Evolutionary conservation across 2,888 invertebrate genomes (phyloP).

Genomic region (Hylaea fasciaria): DNA sequence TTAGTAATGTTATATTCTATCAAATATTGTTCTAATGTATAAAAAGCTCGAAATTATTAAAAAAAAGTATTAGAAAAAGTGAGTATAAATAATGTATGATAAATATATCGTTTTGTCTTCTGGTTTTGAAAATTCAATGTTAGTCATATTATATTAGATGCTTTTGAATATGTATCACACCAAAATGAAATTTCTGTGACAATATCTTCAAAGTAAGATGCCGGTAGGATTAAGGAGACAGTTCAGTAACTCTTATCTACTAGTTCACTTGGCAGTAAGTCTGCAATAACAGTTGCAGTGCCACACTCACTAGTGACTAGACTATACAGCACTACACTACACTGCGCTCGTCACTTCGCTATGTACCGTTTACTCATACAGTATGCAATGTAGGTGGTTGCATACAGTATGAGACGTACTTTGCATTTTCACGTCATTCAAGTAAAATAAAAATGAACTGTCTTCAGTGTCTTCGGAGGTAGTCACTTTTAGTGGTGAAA

Average conservation of each 20-base stretch:
- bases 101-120: slow-evolving; percentile 17
- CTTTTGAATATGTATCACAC: slow-evolving; percentile 13
- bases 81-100: slow-evolving; percentile 33
- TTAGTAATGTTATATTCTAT: slow-evolving; percentile 12
- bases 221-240: neutral
- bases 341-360: too few relatives aligned
- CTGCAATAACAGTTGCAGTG: too few relatives aligned
- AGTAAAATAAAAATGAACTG: neutral
- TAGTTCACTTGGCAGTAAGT: too few relatives aligned
- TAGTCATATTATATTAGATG: slow-evolving; percentile 15
- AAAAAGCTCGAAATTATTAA: slow-evolving; percentile 19
- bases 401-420: too few relatives aligned
- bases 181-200: neutral
- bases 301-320: too few relatives aligned
- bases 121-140: slow-evolving; percentile 13
- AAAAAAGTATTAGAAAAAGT: slow-evolving; percentile 25
- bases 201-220: neutral
- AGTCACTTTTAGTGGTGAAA: slow-evolving; percentile 3
- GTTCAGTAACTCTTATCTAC: neutral
- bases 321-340: too few relatives aligned
- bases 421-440: neutral
- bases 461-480: neutral
- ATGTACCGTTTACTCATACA: too few relatives aligned
- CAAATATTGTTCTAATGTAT: slow-evolving; percentile 14
- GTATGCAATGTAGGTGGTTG: too few relatives aligned